Evolutionary conservation across 2,888 invertebrate genomes (phyloP), one percentile per base, ranked within the genome.

Genomic region (Lydus trimaculatus): DNA sequence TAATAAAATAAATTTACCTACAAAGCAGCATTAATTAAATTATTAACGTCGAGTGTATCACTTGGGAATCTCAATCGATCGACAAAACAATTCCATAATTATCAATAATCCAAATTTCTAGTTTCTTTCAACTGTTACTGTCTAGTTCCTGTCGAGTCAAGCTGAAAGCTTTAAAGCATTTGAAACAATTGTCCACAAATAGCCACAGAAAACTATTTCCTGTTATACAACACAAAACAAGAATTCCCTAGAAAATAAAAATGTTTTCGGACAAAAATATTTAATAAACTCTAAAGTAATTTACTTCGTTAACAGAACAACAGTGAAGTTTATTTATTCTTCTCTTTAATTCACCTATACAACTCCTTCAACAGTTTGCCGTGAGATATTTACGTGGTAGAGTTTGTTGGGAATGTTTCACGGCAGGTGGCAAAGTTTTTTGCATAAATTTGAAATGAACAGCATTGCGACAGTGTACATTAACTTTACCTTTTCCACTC

Each of bases 211-310:
- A 33, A 23, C 23, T 5, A 43, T 17, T 43, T 43, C 17, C 43
- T 43, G 7, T 43, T 13, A 17, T 17, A 43, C n/a, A 43, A n/a
- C 5, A 13, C n/a, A 1, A 3, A 7, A 39, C 39, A 4, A 4
- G 17, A n/a, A 43, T 28, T 28, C 59, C 23, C 2, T n/a, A 9
- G 7, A 28, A 58, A 58, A 31, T 25, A 58, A 58, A n/a, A 74
- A 75, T 28, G 4, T 4, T 28, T 4, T 28, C 2, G 28, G 28
- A 28, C 4, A 28, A 2, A 76, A 77, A 74, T 75, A 72, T 72
- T 72, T 74, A 75, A 76, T 76, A 78, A 76, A 75, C 74, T 71
- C 66, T 61, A 71, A 72, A 73, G 75, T 78, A 76, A 76, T 76
- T 78, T 76, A 78, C 74, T 77, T 74, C 72, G 73, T 66, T 64